These are phyloP conservation scores for Eilema griseolum DNA, from an alignment of 2,888 invertebrate genomes.

Conservation along the genomic window DNA sequence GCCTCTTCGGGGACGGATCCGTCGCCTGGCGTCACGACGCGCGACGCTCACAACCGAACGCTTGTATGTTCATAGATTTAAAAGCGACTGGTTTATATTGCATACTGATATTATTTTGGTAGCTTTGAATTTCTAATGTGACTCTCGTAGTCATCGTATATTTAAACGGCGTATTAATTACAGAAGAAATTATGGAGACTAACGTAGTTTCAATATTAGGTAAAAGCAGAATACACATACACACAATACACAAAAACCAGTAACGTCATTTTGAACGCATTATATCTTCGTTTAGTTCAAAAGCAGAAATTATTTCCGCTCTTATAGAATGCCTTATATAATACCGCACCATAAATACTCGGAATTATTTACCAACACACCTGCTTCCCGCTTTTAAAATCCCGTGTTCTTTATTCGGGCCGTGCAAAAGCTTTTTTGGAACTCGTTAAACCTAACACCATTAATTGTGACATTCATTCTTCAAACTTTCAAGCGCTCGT, in stretches of 20 bases:
- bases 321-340: neutral
- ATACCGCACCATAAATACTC: neutral
- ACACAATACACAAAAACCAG: neutral
- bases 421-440: neutral
- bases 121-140: neutral
- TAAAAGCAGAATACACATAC: neutral
- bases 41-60: too few relatives aligned
- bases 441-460: neutral
- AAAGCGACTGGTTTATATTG: neutral
- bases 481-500: neutral
- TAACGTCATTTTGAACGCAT: neutral
- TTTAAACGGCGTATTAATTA: neutral
- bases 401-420: neutral
- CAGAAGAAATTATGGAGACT: too few relatives aligned
- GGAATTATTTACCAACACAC: neutral
- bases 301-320: neutral
- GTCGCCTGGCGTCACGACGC: too few relatives aligned
- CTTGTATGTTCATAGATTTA: neutral
- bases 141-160: neutral
- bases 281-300: neutral
- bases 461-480: neutral
- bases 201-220: neutral
- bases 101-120: neutral
- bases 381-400: neutral
- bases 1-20: constrained; percentile 5